Conservation (phyloP, 2,888 invertebrate genomes). For the Orchestes rusci region DNA sequence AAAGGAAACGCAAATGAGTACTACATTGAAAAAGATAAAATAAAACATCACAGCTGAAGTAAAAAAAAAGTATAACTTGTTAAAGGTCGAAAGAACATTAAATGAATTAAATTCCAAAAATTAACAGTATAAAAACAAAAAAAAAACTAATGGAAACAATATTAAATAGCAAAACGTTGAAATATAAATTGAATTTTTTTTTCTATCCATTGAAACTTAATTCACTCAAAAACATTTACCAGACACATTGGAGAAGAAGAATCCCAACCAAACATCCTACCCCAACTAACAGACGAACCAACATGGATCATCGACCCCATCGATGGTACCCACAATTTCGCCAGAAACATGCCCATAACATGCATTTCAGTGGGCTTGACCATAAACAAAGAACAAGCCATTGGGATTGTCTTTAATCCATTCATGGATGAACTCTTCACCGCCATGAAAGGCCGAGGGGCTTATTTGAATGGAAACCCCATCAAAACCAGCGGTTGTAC, state of each 20-base stretch:
- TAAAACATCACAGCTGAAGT: too few relatives aligned
- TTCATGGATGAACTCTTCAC: conserved; percentile 62
- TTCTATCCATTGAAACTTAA: not conserved
- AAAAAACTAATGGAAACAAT: too few relatives aligned
- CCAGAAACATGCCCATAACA: conserved; percentile 54
- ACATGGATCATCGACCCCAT: conserved; percentile 85
- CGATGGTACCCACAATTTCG: conserved; percentile 84
- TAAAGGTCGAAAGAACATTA: too few relatives aligned
- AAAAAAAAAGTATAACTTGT: too few relatives aligned
- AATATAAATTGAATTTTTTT: too few relatives aligned
- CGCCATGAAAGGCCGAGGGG: conserved; percentile 63
- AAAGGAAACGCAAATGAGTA: too few relatives aligned
- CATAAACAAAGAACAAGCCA: conserved; percentile 50
- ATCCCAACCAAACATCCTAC: conserved; percentile 44
- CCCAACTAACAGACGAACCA: conserved; percentile 62
- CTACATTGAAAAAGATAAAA: too few relatives aligned
- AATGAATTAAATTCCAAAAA: too few relatives aligned
- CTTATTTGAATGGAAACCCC: conserved; percentile 62
- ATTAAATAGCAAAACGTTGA: too few relatives aligned
- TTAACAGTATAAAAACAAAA: too few relatives aligned
- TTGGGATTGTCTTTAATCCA: conserved; percentile 74
- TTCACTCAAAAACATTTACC: not conserved
- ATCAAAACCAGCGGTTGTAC: conserved; percentile 49
- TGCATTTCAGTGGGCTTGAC: conserved; percentile 62
- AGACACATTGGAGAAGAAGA: conserved; percentile 77